Percentiles rank a stretch among this genome's conserved stretches.
Conservation (phyloP, 1,140 invertebrate species). For the Acromyrmex charruanus region DNA sequence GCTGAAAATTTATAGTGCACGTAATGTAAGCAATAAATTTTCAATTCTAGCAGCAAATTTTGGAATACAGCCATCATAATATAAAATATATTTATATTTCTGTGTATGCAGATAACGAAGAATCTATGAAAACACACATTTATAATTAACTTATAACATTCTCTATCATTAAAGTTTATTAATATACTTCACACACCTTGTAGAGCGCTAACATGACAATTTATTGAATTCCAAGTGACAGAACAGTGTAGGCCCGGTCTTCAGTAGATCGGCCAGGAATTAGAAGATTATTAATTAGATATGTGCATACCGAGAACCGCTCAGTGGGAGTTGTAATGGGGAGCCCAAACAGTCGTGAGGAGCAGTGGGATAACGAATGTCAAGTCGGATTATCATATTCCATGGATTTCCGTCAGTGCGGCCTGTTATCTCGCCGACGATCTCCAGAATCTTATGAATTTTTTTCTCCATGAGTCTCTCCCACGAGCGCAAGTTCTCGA, state of each 20-base stretch:
- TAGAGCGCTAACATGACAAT: constrained; percentile 51
- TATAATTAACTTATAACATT: not conserved
- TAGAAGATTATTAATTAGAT: constrained; percentile 74
- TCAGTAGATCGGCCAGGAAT: constrained; percentile 64
- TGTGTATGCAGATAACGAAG: not conserved
- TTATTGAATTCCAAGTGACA: constrained; percentile 53
- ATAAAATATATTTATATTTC: not conserved
- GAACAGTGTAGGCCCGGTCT: not conserved
- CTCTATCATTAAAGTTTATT: not conserved
- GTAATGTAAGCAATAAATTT: no score
- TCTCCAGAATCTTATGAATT: constrained; percentile 69
- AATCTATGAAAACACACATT: not conserved
- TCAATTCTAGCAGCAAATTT: no score
- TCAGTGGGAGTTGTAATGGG: constrained; percentile 26
- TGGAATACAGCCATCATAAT: not conserved
- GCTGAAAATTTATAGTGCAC: no score
- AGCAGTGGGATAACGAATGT: constrained; percentile 65
- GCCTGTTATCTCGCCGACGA: constrained; percentile 67
- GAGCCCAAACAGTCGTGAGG: constrained; percentile 3
- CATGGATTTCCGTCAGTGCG: constrained; percentile 66
- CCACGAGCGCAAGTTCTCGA: constrained; percentile 33
- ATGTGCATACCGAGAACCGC: constrained; percentile 37
- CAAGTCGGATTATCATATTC: constrained; percentile 68
- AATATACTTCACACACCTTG: not conserved
- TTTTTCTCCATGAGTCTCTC: constrained; percentile 43